Evolutionary conservation across 92 coral and sea anemone species (phyloP), one percentile per base, ranked within the genome.

Genomic region (Parazoanthus swiftii): DNA sequence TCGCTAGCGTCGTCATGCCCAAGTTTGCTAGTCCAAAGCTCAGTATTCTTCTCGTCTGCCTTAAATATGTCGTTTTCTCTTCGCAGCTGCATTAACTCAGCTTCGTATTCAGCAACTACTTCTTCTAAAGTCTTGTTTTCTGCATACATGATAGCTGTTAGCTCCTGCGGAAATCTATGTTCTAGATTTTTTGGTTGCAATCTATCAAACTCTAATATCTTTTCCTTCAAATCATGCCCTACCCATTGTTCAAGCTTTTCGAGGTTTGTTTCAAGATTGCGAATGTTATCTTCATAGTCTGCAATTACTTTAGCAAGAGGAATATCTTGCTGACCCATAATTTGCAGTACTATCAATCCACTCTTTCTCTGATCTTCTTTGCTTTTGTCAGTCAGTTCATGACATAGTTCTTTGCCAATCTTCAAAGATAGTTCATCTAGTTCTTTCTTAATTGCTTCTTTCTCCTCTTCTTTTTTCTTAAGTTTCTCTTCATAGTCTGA

Each of bases 271-370:
- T 92, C 90, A 75, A 93, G 76, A 59, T 86, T 93, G 26, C 63
- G 88, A 79, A 93, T 85, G 26, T 93, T 85, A 18, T 88, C 88
- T 81, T 96, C 96, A 82, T 93, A 93, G 79, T 92, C 91, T 82
- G 88, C 93, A 33, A 91, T 73, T 14, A 91, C 94, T 15, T 93
- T 93, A 9, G 93, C 92, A 13, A 94, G 89, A 6, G 93, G 89
- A 76, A 90, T 89, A 6, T 42, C 85, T 80, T 96, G 90, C 8
- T 93, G 86, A 18, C 80, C 91, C 92, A 92, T 91, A 14, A 81
- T 86, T 33, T 84, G 90, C 75, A 93, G 72, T 20, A 94, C 96
- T 23, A 92, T 81, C 7, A 90, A 79, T 11, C 74, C 54, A 21
- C n/a, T 2, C 44, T 77, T 82, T 39, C 39, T 21, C 4, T 37